These are phyloP conservation scores for Caenorhabditis sp. DNA, from an alignment of 2,888 invertebrate species.

Conservation along the genomic window DNA sequence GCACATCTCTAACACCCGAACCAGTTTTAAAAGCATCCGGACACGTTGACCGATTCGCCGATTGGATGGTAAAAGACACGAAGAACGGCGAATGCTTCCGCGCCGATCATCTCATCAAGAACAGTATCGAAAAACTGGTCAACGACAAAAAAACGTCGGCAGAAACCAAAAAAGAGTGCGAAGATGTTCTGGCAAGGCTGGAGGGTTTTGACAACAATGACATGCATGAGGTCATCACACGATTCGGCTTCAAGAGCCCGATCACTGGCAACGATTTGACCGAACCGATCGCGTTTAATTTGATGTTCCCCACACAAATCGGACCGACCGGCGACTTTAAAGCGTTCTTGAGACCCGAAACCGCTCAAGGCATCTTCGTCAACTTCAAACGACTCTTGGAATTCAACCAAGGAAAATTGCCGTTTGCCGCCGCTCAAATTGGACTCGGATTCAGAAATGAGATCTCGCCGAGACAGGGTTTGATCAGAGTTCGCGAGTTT, in stretches of 20 bases:
- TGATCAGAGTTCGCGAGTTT: constrained; percentile 79
- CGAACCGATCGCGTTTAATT: constrained; percentile 95
- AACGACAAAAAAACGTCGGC: constrained; percentile 80
- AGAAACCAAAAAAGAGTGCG: constrained; percentile 79
- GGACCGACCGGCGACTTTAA: constrained; percentile 94
- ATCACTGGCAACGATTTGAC: constrained; percentile 89
- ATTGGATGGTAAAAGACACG: constrained; percentile 97
- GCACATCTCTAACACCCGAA: constrained; percentile 95
- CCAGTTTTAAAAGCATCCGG: constrained; percentile 96
- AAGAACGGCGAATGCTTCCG: constrained; percentile 96
- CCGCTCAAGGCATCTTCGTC: constrained; percentile 99
- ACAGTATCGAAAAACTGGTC: constrained; percentile 57
- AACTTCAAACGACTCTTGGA: constrained; percentile 96
- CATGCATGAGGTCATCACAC: constrained; percentile 77
- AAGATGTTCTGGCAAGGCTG: constrained; percentile 81
- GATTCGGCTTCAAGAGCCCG: constrained; percentile 92
- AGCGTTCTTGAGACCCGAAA: constrained; percentile 90
- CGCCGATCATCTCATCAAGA: constrained; percentile 94
- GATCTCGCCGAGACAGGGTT: constrained; percentile 86
- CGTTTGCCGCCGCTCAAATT: constrained; percentile 98
- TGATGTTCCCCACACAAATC: constrained; percentile 98
- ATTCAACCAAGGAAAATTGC: constrained; percentile 83
- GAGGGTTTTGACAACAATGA: constrained; percentile 68
- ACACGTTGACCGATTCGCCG: constrained; percentile 97
- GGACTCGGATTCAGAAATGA: constrained; percentile 98